Evolutionary conservation across 1,140 invertebrate genomes (phyloP).

Genomic region (Dicyema japonicum): DNA sequence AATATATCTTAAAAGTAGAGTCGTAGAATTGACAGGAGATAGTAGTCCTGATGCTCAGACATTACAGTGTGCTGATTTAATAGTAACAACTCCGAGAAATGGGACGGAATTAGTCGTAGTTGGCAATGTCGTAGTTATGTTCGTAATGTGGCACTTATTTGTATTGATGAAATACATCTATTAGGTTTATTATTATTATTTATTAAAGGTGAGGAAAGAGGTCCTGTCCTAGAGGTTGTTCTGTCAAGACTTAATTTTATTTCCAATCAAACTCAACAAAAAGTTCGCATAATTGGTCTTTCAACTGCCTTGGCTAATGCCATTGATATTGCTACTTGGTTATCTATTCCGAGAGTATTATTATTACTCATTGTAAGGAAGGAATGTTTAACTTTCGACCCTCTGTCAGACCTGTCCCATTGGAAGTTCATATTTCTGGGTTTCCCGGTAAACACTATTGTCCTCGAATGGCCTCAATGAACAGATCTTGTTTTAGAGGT

Average conservation of each 20-base stretch:
- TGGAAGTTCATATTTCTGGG: constrained; percentile 67
- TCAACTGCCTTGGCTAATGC: constrained; percentile 92
- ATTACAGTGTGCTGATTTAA: constrained; percentile 47
- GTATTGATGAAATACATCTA: constrained; percentile 93
- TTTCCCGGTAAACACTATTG: constrained; percentile 90
- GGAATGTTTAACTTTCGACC: constrained; percentile 90
- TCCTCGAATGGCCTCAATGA: constrained; percentile 95
- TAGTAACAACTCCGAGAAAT: constrained; percentile 97
- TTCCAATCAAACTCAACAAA: constrained; percentile 37
- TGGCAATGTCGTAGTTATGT: constrained; percentile 89
- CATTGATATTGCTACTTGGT: constrained; percentile 71
- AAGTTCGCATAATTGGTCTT: constrained; percentile 54
- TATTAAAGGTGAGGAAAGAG: constrained; percentile 26
- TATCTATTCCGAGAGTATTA: constrained; percentile 30
- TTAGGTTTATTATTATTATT: constrained; percentile 26
- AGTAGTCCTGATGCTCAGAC: constrained; percentile 59
- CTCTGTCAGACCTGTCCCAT: constrained; percentile 69
- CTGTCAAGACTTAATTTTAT: constrained; percentile 54
- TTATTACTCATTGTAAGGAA: constrained; percentile 17
- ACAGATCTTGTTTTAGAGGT: constrained; percentile 71
- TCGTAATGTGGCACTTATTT: constrained; percentile 49
- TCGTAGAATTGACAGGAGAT: constrained; percentile 81
- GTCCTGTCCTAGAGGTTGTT: constrained; percentile 32
- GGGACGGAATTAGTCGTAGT: constrained; percentile 82
- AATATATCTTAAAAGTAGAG: constrained; percentile 21